Percentiles rank a stretch among this genome's conserved stretches.
phyloP scores from a whole-genome alignment of 2,888 invertebrate genomes.

The Pteria penguin region DNA sequence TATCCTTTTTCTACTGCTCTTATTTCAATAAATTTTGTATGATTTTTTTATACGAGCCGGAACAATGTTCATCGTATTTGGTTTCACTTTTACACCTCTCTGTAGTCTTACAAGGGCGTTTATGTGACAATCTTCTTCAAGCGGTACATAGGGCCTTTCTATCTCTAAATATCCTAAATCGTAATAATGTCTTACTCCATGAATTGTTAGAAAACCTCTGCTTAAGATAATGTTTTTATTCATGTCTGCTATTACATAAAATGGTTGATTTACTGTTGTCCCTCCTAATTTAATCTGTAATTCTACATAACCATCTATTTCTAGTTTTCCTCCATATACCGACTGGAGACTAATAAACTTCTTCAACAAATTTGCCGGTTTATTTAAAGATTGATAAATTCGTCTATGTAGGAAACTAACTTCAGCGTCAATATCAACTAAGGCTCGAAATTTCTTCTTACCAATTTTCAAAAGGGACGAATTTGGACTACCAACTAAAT shows the following conservation, averaged over 20 bases:
- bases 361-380: not conserved
- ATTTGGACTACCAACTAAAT: constrained; percentile 3
- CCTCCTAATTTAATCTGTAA: not conserved
- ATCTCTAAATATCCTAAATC: not conserved
- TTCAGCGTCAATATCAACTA: constrained; percentile 11
- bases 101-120: not conserved
- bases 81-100: not conserved
- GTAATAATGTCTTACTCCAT: not conserved
- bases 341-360: not conserved
- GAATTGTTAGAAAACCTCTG: not conserved
- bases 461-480: constrained; percentile 1
- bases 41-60: not conserved
- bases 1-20: not conserved
- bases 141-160: not conserved
- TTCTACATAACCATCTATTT: not conserved
- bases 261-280: not conserved
- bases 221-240: not conserved
- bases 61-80: not conserved
- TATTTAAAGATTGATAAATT: constrained; percentile 2
- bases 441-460: constrained; percentile 4
- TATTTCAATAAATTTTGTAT: not conserved
- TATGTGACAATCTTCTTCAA: not conserved
- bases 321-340: not conserved
- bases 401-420: not conserved
- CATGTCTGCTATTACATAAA: not conserved